Conservation (phyloP, 2,888 invertebrate genomes). For the Drosophila fungiperda region DNA sequence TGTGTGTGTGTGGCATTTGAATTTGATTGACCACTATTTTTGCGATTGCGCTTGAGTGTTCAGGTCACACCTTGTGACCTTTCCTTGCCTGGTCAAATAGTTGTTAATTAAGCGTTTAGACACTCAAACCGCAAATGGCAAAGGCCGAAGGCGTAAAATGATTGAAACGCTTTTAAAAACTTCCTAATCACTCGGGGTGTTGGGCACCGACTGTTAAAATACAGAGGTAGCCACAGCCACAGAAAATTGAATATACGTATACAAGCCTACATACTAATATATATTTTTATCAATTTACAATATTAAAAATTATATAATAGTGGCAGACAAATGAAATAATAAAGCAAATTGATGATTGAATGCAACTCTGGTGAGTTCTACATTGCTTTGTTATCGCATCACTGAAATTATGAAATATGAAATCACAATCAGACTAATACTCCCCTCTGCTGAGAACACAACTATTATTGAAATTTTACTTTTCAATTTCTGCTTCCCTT, state of each 20-base stretch:
- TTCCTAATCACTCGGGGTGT: slow-evolving; percentile 64
- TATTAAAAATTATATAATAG: slow-evolving; percentile 6
- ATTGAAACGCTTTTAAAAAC: slow-evolving; percentile 51
- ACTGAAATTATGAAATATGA: not conserved
- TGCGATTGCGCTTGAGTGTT: not conserved
- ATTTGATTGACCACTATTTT: not conserved
- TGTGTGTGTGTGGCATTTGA: not conserved
- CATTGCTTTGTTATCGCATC: not conserved
- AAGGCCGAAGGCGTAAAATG: slow-evolving; percentile 58
- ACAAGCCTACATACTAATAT: not conserved
- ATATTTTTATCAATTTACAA: slow-evolving; percentile 1
- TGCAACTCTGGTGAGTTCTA: not conserved
- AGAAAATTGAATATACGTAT: not conserved
- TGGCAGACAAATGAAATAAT: not conserved
- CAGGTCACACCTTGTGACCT: slow-evolving; percentile 24
- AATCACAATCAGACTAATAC: not conserved
- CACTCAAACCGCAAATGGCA: slow-evolving; percentile 59
- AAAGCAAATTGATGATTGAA: not conserved
- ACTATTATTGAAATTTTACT: not conserved
- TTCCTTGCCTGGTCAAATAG: slow-evolving; percentile 50
- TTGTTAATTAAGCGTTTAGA: slow-evolving; percentile 24
- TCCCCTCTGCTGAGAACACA: not conserved
- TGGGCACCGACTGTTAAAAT: slow-evolving; percentile 45
- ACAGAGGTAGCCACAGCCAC: slow-evolving; percentile 42
- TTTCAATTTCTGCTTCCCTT: not conserved